phyloP scores from a whole-genome alignment of 2,797 vertebrate genomes.

The Rhabdomys pumilio region DNA sequence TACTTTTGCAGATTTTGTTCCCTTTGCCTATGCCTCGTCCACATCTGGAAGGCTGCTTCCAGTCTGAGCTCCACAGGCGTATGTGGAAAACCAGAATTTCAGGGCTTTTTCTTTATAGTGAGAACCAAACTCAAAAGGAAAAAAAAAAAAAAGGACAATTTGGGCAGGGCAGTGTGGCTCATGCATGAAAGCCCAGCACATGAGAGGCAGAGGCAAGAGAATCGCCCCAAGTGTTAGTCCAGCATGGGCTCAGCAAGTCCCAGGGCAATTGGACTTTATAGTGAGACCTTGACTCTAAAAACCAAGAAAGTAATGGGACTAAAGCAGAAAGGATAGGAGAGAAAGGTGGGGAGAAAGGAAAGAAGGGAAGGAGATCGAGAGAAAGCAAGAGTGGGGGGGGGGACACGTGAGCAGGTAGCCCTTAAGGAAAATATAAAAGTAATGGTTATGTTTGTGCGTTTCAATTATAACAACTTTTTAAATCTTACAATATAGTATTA shows the following conservation, averaged over 20 bases:
- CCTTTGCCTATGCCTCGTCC: not conserved
- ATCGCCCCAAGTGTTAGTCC: not conserved
- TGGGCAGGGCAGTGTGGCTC: not conserved
- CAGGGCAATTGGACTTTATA: not conserved
- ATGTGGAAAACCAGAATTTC: not conserved
- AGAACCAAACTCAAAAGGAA: not conserved
- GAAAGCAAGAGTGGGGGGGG: too few relatives aligned
- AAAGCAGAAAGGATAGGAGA: not conserved
- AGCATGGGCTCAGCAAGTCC: not conserved
- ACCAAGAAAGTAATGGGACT: not conserved
- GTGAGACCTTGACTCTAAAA: not conserved
- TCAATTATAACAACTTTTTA: not conserved
- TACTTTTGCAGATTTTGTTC: not conserved
- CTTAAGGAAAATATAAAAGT: not conserved
- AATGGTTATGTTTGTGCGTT: not conserved
- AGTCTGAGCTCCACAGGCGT: not conserved
- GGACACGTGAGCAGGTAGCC: not conserved
- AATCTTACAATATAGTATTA: slow-evolving; percentile 12
- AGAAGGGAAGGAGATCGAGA: too few relatives aligned
- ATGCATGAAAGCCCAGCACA: not conserved
- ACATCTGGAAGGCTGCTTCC: not conserved
- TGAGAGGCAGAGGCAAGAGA: not conserved
- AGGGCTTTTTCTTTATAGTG: not conserved
- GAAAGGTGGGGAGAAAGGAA: accelerated
- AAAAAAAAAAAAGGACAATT: not conserved